phyloP scores from a whole-genome alignment of 30 jellyfish, hydroid and myxozoan genomes.

The Chironex yamaguchii region DNA sequence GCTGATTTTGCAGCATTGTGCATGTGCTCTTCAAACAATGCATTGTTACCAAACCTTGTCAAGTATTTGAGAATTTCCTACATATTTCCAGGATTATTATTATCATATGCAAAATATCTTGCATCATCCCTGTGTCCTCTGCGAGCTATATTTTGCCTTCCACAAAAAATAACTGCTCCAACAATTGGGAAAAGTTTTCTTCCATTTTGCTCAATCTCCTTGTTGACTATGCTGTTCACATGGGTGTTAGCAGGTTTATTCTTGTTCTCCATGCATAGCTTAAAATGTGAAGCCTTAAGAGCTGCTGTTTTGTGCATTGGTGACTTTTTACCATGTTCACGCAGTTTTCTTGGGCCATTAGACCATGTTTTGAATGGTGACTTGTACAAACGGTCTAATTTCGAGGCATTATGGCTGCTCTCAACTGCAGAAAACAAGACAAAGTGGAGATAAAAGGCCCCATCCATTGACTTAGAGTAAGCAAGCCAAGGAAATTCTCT shows the following conservation, averaged over 20 bases:
- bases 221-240: not conserved
- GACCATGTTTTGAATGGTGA: conserved; percentile 42
- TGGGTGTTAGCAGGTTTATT: not conserved
- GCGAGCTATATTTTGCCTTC: conserved; percentile 48
- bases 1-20: conserved; percentile 17
- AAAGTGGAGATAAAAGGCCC: conserved; percentile 58
- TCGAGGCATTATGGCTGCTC: conserved; percentile 25
- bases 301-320: conserved; percentile 32
- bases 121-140: conserved; percentile 43
- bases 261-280: not conserved
- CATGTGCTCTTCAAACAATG: conserved; percentile 2
- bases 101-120: not conserved
- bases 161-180: conserved; percentile 55
- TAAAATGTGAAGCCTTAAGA: conserved; percentile 1
- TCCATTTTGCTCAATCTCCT: conserved; percentile 5
- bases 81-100: not conserved
- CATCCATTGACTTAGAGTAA: conserved; percentile 25
- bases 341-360: not conserved
- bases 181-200: conserved; percentile 36
- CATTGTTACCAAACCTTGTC: conserved; percentile 1
- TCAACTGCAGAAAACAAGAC: conserved; percentile 34
- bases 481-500: conserved; percentile 63
- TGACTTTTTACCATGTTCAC: conserved; percentile 10
- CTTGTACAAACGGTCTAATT: conserved; percentile 2
- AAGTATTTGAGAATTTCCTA: conserved; percentile 4